Evolutionary conservation across 2,113 vertebrate genomes (phyloP).

Genomic region (Ranitomeya imitator): DNA sequence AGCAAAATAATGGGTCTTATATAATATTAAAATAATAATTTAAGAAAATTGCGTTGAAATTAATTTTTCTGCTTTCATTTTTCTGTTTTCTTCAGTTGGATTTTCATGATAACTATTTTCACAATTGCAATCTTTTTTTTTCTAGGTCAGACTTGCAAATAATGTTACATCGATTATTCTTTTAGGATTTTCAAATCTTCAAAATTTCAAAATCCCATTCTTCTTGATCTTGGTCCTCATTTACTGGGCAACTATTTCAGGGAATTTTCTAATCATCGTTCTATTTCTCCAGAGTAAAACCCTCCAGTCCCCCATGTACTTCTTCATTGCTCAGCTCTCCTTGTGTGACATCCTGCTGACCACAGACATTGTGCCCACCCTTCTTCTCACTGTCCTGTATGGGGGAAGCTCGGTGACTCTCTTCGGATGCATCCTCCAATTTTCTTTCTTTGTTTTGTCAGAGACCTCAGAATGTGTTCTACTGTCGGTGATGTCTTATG

Average conservation of each 20-base stretch:
- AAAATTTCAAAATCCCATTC: background rate
- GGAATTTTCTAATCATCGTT: background rate
- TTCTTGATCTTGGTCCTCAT: conserved; percentile 1
- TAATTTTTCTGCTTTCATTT: too few species aligned
- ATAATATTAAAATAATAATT: too few species aligned
- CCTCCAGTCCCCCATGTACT: conserved; percentile 43
- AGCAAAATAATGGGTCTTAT: too few species aligned
- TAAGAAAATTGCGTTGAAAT: too few species aligned
- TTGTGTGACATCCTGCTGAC: conserved; percentile 13
- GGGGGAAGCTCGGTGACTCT: conserved; percentile 42
- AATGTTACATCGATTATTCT: conserved; percentile 19
- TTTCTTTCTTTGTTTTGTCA: conserved; percentile 31
- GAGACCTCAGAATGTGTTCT: conserved; percentile 19
- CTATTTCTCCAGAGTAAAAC: background rate
- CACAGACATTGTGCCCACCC: conserved; percentile 17
- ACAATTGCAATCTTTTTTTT: too few species aligned
- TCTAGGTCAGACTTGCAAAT: background rate
- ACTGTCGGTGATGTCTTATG: too few species aligned
- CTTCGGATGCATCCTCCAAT: conserved; percentile 57
- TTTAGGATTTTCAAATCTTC: conserved; percentile 31
- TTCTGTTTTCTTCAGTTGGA: too few species aligned
- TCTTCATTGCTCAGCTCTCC: conserved; percentile 26
- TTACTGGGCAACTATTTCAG: conserved; percentile 8
- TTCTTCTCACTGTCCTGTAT: background rate
- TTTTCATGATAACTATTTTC: too few species aligned